Evolutionary conservation across 2,797 vertebrate species (phyloP).

Genomic region (Etheostoma perlongum): DNA sequence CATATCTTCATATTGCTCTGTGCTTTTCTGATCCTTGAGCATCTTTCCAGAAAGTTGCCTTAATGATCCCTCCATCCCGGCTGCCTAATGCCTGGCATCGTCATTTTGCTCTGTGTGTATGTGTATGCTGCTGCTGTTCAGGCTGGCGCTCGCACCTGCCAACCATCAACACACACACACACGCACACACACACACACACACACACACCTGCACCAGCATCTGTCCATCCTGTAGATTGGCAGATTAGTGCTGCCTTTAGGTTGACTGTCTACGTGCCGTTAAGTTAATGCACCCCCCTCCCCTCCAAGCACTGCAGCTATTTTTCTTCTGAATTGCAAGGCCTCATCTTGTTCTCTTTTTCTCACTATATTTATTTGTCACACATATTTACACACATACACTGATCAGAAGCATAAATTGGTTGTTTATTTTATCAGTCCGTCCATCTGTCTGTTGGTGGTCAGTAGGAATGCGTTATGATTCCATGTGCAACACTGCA

Average conservation of each 20-base stretch:
- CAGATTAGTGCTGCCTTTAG: conserved; percentile 77
- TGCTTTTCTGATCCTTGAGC: conserved; percentile 64
- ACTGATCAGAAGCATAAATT: conserved; percentile 11
- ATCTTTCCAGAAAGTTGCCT: conserved; percentile 74
- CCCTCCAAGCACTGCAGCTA: conserved; percentile 36
- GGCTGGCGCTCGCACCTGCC: conserved; percentile 71
- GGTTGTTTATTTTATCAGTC: conserved; percentile 47
- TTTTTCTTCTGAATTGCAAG: conserved; percentile 31
- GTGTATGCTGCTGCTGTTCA: conserved; percentile 65
- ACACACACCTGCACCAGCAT: conserved; percentile 84
- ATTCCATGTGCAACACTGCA: conserved; percentile 76
- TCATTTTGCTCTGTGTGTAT: conserved; percentile 57
- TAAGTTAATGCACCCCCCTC: conserved; percentile 58
- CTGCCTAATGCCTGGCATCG: conserved; percentile 65
- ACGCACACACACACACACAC: too few relatives aligned
- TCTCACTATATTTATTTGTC: conserved; percentile 1
- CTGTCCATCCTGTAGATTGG: conserved; percentile 79
- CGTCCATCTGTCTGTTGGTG: conserved; percentile 58
- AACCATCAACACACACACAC: conserved; percentile 61
- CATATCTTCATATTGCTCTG: conserved; percentile 55
- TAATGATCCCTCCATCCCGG: conserved; percentile 69
- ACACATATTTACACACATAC: conserved; percentile 13
- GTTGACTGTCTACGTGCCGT: conserved; percentile 61
- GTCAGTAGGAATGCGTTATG: conserved; percentile 70
- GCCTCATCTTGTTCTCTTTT: not conserved